These are phyloP conservation scores for Cygnus olor DNA, from an alignment of 2,797 vertebrate species.

Conservation along the genomic window DNA sequence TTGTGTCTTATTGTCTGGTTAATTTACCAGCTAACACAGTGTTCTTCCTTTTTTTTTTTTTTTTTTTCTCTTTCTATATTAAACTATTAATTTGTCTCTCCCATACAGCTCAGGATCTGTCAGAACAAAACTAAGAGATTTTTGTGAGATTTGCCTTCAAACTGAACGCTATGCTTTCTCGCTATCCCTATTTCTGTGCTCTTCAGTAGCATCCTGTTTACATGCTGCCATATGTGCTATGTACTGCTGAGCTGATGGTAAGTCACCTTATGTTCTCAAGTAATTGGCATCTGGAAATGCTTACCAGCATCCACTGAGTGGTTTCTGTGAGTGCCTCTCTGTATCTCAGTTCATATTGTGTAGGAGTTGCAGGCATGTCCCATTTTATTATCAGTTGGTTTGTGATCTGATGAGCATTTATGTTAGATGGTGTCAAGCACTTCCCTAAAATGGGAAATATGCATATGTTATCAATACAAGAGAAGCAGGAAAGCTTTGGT, in stretches of 20 bases:
- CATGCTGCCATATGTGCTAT: rapidly evolving
- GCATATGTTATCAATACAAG: background rate
- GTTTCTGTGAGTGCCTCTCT: slow-evolving; percentile 21
- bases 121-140: background rate
- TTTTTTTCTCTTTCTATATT: background rate
- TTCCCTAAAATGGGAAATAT: slow-evolving; percentile 51
- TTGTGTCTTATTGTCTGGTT: background rate
- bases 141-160: background rate
- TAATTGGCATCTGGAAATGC: background rate
- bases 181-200: background rate
- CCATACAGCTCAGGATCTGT: background rate
- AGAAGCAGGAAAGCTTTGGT: background rate
- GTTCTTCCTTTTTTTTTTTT: background rate
- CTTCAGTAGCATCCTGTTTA: background rate
- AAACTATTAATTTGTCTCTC: background rate
- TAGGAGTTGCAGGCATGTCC: background rate
- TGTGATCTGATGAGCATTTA: slow-evolving; percentile 55
- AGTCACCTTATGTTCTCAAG: background rate
- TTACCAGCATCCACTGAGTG: slow-evolving; percentile 26
- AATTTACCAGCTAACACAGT: background rate
- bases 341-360: slow-evolving; percentile 45
- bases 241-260: background rate
- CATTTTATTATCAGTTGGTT: slow-evolving; percentile 41
- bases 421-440: slow-evolving; percentile 34
- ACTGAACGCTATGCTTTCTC: background rate